These are phyloP conservation scores for Heliconius hermathena DNA, from an alignment of 1,140 invertebrate genomes.

Conservation along the genomic window DNA sequence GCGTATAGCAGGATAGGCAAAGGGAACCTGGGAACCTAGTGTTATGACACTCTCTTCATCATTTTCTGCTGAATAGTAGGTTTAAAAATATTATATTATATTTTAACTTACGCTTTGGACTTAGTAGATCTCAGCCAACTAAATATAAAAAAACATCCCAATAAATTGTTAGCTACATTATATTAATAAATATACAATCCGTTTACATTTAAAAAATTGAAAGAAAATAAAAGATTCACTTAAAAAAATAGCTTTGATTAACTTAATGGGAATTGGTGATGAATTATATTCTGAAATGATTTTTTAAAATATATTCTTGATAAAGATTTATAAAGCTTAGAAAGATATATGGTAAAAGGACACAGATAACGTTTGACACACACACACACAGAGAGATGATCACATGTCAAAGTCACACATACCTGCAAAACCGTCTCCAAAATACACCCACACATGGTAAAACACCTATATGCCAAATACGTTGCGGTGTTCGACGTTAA, in stretches of 20 bases:
- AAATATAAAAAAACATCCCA: neutral
- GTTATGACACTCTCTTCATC: too few relatives aligned
- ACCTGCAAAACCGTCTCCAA: conserved; percentile 49
- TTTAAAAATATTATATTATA: neutral
- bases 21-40: too few relatives aligned
- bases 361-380: conserved; percentile 35
- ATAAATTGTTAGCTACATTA: neutral
- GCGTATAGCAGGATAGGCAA: too few relatives aligned
- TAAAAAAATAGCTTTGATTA: conserved; percentile 9
- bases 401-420: conserved; percentile 40
- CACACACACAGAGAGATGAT: conserved; percentile 33
- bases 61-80: too few relatives aligned
- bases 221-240: neutral
- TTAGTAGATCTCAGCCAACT: neutral
- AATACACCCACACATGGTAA: conserved; percentile 64
- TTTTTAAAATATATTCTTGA: neutral
- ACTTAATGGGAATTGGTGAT: neutral
- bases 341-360: conserved; percentile 42
- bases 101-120: too few relatives aligned
- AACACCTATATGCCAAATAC: conserved; percentile 69
- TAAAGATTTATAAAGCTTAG: conserved; percentile 19
- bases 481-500: conserved; percentile 76
- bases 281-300: conserved; percentile 1
- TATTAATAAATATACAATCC: neutral
- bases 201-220: neutral